Evolutionary conservation across 2,797 vertebrate genomes (phyloP).

Genomic region (Malurus splendens): DNA sequence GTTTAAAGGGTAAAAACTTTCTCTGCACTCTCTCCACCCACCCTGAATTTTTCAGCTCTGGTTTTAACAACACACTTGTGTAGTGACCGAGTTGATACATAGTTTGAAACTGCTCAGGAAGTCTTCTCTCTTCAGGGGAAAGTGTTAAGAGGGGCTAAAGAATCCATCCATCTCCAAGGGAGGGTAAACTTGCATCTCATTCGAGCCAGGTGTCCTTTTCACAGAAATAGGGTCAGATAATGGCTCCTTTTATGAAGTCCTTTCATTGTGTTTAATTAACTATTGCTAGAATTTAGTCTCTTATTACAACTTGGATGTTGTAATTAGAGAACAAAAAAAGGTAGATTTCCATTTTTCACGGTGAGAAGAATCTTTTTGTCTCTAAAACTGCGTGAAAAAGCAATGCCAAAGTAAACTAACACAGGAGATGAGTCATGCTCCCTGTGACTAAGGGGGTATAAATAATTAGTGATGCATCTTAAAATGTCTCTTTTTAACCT

Average conservation of each 20-base stretch:
- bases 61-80: not conserved
- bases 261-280: not conserved
- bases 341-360: not conserved
- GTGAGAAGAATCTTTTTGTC: not conserved
- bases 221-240: not conserved
- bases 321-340: not conserved
- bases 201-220: not conserved
- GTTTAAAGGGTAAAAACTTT: not conserved
- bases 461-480: not conserved
- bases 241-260: not conserved
- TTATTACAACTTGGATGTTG: not conserved
- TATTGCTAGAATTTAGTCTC: not conserved
- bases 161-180: not conserved
- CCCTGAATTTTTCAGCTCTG: not conserved
- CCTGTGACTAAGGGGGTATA: not conserved
- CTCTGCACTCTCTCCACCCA: not conserved
- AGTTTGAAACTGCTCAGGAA: not conserved
- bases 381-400: not conserved
- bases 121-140: not conserved
- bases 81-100: not conserved
- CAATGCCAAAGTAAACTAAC: not conserved
- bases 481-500: not conserved
- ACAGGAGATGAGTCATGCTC: not conserved
- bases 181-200: not conserved
- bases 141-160: not conserved